phyloP scores from a whole-genome alignment of 2,888 invertebrate genomes.

The Euzophera pinguis region DNA sequence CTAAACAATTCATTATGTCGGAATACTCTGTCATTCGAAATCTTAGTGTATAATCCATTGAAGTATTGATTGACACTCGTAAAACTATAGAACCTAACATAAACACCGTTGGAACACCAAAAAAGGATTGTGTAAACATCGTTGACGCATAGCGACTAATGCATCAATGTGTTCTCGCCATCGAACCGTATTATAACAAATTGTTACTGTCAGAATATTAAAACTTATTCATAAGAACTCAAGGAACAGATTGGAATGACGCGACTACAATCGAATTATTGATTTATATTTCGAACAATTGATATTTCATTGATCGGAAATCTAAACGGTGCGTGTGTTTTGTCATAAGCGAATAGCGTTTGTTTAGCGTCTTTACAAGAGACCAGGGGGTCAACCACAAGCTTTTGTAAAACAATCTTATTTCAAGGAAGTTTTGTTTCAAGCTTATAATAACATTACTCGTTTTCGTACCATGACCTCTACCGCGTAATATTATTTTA shows the following conservation, averaged over 20 bases:
- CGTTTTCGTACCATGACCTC: too few relatives aligned
- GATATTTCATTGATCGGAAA: conserved; percentile 7
- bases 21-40: neutral
- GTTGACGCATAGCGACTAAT: neutral
- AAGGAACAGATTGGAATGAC: conserved; percentile 2
- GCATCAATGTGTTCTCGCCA: conserved; percentile 1
- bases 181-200: neutral
- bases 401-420: too few relatives aligned
- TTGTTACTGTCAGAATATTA: neutral
- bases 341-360: conserved; percentile 4
- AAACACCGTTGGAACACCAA: neutral
- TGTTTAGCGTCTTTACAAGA: neutral
- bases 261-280: conserved; percentile 4
- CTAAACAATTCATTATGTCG: conserved; percentile 8
- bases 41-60: neutral
- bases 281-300: conserved; percentile 11
- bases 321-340: neutral
- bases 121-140: conserved; percentile 10
- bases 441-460: too few relatives aligned
- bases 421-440: too few relatives aligned
- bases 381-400: too few relatives aligned
- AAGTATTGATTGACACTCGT: neutral
- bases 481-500: too few relatives aligned
- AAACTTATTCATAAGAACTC: neutral
- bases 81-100: neutral